Evolutionary conservation across 92 coral and sea anemone genomes (phyloP), one percentile per base, ranked within the genome.

Genomic region (Bergia puertoricense): DNA sequence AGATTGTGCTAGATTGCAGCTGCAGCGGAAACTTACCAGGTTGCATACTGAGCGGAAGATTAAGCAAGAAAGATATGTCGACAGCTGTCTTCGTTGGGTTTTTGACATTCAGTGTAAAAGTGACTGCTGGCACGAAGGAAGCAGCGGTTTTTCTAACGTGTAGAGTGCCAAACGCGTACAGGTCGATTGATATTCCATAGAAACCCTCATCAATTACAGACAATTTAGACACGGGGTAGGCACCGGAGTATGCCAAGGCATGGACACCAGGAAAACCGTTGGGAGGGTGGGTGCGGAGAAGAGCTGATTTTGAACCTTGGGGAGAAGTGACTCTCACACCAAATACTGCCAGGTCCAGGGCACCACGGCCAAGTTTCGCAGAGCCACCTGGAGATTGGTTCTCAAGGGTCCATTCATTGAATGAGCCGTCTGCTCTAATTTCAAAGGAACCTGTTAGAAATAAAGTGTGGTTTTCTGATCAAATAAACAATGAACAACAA

Each of bases 301-400:
- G 75, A 59, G 98, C 92, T 4, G 95, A 93, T 81, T 87, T 93
- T 6, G 85, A 81, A 76, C 92, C 94, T 56, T 80, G 45, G 0
- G 73, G 71, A 3, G 94, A 90, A 68, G 89, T 88, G 20, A 95
- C 90, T 71, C 96, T 85, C 18, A 95, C 94, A 45, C 93, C 98
- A 5, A 95, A 43, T 20, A 93, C 90, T 0, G 96, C 94, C 20
- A 93, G 88, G 40, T 95, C 98, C 87, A 95, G 81, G 41, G 98
- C 94, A 36, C 95, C 93, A 43, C 88, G 93, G 42, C 98, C 93
- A 67, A 95, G 93, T 82, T 95, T 95, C 62, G 92, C 98, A 72
- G 98, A 95, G 83, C 98, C 98, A 85, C 95, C 98, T 4, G 98
- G 98, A 9, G 98, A 95, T 90, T 95, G 98, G 91, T 95, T 95